Conservation (phyloP, 2,797 vertebrate species). For the Benthosema pterotum region DNA sequence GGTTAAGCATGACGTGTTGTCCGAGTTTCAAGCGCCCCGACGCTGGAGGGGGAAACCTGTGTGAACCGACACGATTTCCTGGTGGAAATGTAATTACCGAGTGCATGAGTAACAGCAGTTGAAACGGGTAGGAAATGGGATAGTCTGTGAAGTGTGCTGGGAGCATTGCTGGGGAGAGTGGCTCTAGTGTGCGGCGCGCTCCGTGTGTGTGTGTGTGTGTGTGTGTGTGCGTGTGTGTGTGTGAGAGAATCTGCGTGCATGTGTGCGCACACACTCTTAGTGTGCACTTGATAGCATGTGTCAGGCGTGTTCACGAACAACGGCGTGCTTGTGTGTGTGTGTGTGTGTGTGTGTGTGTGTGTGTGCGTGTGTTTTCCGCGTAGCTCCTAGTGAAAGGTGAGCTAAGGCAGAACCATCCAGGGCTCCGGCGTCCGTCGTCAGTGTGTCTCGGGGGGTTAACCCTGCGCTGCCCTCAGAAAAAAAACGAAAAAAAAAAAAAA, state of each 20-base stretch:
- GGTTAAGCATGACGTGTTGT: constrained; percentile 58
- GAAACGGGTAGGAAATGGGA: constrained; percentile 69
- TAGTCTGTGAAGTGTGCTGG: constrained; percentile 75
- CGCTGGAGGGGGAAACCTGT: constrained; percentile 65
- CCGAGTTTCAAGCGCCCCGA: constrained; percentile 61
- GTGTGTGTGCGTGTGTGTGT: constrained; percentile 18
- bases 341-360: not conserved
- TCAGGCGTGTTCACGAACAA: constrained; percentile 4
- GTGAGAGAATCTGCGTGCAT: not conserved
- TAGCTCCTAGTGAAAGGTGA: constrained; percentile 56
- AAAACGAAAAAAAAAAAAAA: too few species aligned
- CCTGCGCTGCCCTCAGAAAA: constrained; percentile 69
- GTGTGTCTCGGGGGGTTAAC: constrained; percentile 75
- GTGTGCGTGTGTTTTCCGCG: not conserved
- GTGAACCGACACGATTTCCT: constrained; percentile 22
- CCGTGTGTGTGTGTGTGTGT: constrained; percentile 25
- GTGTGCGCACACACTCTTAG: not conserved
- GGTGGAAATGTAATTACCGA: constrained; percentile 74
- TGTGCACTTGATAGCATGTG: not conserved
- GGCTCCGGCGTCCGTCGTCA: constrained; percentile 73
- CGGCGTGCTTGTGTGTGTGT: constrained; percentile 7
- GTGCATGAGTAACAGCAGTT: constrained; percentile 57
- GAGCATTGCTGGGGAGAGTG: constrained; percentile 46
- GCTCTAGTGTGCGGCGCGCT: too few species aligned
- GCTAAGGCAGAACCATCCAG: constrained; percentile 72